Evolutionary conservation across 1,140 invertebrate genomes (phyloP).

Genomic region (Drosophila aff.): DNA sequence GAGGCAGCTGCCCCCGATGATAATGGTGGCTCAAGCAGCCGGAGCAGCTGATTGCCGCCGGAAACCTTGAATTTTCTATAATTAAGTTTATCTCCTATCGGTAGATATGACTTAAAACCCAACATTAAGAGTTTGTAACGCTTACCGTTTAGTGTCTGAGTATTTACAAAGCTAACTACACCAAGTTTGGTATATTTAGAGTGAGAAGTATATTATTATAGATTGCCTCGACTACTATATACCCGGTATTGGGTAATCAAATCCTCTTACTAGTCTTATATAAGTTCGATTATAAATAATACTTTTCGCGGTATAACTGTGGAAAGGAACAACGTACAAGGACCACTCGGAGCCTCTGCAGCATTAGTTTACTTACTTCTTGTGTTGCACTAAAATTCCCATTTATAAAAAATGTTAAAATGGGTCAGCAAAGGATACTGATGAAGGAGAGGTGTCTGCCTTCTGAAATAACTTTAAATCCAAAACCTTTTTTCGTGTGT

Average conservation of each 20-base stretch:
- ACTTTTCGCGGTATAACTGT: neutral
- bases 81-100: conserved; percentile 48
- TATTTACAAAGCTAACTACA: conserved; percentile 8
- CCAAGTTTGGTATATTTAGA: neutral
- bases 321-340: too few relatives aligned
- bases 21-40: conserved; percentile 31
- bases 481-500: too few relatives aligned
- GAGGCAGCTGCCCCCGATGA: conserved; percentile 34
- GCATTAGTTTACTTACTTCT: too few relatives aligned
- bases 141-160: neutral
- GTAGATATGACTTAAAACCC: conserved; percentile 36
- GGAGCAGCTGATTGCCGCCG: conserved; percentile 40
- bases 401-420: too few relatives aligned
- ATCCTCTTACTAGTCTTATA: too few relatives aligned
- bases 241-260: neutral
- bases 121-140: neutral
- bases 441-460: too few relatives aligned
- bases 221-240: neutral
- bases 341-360: neutral
- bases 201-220: neutral
- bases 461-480: too few relatives aligned
- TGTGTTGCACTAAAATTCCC: too few relatives aligned
- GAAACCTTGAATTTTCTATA: conserved; percentile 61
- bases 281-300: neutral
- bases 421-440: too few relatives aligned